These are phyloP conservation scores for Echinarachnius parma DNA, from an alignment of 53 echinoderm and acorn worm species.

Conservation along the genomic window DNA sequence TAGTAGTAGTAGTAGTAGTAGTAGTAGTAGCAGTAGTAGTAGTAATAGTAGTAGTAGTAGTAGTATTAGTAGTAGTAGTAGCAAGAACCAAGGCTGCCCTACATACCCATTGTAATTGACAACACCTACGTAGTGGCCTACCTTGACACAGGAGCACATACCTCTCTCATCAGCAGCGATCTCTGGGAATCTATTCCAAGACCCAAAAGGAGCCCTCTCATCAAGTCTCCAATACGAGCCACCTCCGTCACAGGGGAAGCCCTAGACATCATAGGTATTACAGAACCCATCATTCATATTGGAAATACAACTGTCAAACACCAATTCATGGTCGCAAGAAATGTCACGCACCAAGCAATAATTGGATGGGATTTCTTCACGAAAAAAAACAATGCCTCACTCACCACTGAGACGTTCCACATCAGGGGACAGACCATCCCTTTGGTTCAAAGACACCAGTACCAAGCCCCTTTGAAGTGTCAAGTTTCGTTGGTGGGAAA, in stretches of 20 bases:
- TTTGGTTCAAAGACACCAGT: background rate
- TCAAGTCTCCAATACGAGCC: background rate
- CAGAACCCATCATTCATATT: background rate
- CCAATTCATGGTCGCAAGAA: slow-evolving; percentile 1
- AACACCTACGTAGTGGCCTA: slow-evolving; percentile 18
- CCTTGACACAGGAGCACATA: slow-evolving; percentile 26
- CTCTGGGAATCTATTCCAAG: slow-evolving; percentile 7
- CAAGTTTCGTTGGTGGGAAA: slow-evolving; percentile 11
- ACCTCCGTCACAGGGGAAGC: slow-evolving; percentile 2
- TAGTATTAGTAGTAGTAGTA: too few species aligned
- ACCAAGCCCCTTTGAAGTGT: background rate
- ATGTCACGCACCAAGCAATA: background rate
- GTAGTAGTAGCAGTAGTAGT: too few species aligned
- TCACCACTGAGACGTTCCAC: background rate
- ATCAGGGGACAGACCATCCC: slow-evolving; percentile 1
- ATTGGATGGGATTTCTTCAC: background rate
- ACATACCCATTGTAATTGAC: slow-evolving; percentile 9
- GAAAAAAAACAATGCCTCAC: background rate
- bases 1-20: too few species aligned
- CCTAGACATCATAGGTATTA: background rate
- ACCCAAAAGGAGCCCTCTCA: background rate
- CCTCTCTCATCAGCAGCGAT: slow-evolving; percentile 30
- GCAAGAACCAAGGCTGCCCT: too few species aligned
- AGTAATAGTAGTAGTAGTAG: too few species aligned
- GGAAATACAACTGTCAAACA: background rate